These are phyloP conservation scores for Umimayanthus kanabou DNA, from an alignment of 92 coral and sea anemone genomes.

Conservation along the genomic window DNA sequence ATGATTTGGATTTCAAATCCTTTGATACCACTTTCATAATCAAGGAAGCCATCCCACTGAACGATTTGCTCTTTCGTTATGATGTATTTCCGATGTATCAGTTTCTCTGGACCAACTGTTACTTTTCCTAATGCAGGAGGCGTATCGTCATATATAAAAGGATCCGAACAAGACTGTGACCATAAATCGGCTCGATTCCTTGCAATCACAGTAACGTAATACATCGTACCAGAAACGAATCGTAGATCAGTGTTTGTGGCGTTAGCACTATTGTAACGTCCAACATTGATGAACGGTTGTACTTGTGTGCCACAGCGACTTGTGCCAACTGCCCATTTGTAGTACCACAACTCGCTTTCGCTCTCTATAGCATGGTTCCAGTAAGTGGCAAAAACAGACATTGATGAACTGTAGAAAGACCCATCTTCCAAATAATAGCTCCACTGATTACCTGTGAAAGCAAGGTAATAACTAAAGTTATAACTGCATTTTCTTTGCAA, in stretches of 20 bases:
- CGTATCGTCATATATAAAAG: conserved; percentile 68
- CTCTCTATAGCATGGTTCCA: conserved; percentile 75
- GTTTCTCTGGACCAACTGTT: conserved; percentile 43
- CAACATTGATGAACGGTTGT: conserved; percentile 86
- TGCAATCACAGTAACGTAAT: conserved; percentile 76
- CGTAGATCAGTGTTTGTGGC: conserved; percentile 41
- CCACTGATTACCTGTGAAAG: neutral
- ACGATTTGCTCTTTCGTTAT: conserved; percentile 28
- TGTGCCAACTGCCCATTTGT: conserved; percentile 95
- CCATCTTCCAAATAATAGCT: conserved; percentile 24
- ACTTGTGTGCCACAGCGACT: conserved; percentile 84
- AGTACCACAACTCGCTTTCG: conserved; percentile 91
- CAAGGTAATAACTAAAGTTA: neutral
- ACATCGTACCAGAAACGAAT: conserved; percentile 57
- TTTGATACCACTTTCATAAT: conserved; percentile 70
- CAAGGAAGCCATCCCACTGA: conserved; percentile 63
- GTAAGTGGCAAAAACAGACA: conserved; percentile 57
- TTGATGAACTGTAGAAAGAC: conserved; percentile 62
- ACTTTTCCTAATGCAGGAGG: conserved; percentile 65
- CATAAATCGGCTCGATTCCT: conserved; percentile 73
- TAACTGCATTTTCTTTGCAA: too few species aligned
- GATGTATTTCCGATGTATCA: conserved; percentile 47
- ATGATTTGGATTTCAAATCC: conserved; percentile 50
- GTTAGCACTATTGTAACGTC: conserved; percentile 64
- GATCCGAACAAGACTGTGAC: conserved; percentile 82